phyloP scores from a whole-genome alignment of 2,888 invertebrate species.

The Caenorhabditis wallacei region DNA sequence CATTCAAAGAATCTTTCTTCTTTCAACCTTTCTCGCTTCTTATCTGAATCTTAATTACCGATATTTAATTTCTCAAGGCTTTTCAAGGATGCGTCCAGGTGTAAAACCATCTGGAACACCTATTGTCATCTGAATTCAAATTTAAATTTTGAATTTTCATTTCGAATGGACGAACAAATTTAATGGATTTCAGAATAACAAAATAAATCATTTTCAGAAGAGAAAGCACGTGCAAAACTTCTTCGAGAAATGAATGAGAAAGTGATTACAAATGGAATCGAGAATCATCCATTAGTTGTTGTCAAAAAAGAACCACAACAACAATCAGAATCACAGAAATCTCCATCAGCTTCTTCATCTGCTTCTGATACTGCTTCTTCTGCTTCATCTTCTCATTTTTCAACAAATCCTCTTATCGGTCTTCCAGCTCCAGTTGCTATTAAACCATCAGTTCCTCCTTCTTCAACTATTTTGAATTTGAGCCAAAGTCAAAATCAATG shows the following conservation, averaged over 20 bases:
- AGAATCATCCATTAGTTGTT: conserved; percentile 26
- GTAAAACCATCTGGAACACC: conserved; percentile 32
- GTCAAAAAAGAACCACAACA: conserved; percentile 47
- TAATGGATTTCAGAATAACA: too few relatives aligned
- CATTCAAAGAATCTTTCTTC: conserved; percentile 20
- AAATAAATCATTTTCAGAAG: conserved; percentile 62
- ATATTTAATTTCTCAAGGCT: conserved; percentile 42
- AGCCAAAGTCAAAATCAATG: conserved; percentile 34
- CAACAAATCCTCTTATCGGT: conserved; percentile 43
- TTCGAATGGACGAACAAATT: background rate
- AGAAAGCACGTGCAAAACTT: conserved; percentile 70
- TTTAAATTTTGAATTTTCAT: background rate
- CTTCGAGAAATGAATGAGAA: conserved; percentile 70
- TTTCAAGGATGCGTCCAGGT: conserved; percentile 30
- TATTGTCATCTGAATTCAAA: conserved; percentile 2
- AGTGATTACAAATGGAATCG: conserved; percentile 51
- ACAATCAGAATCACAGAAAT: conserved; percentile 64
- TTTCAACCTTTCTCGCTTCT: conserved; percentile 47
- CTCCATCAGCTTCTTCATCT: conserved; percentile 69
- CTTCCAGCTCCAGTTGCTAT: conserved; percentile 70
- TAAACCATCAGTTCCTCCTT: conserved; percentile 34
- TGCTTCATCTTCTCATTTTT: conserved; percentile 66
- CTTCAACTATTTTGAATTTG: conserved; percentile 35
- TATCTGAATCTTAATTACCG: conserved; percentile 46
- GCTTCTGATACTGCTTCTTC: conserved; percentile 76